These are phyloP conservation scores for Tilapia sparmanii DNA, from an alignment of 2,113 vertebrate species.

Conservation along the genomic window DNA sequence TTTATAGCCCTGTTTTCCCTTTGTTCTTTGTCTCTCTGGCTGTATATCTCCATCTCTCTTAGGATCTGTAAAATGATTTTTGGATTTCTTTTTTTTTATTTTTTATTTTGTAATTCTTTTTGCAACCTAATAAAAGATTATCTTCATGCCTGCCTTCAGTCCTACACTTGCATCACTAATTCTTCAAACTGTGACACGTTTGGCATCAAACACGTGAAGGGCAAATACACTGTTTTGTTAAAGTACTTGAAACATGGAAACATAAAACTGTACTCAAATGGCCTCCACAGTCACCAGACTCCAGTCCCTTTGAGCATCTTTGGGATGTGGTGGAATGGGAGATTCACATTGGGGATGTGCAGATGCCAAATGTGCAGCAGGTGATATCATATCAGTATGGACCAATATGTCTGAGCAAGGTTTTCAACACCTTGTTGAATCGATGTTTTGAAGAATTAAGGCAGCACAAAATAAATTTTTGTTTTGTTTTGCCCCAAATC, in stretches of 20 bases:
- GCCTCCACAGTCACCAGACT: no score
- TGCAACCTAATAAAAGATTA: not conserved
- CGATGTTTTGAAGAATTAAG: no score
- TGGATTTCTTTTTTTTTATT: not conserved
- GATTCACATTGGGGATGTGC: no score
- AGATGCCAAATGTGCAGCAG: no score
- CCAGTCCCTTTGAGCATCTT: no score
- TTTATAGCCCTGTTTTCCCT: not conserved
- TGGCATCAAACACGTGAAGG: not conserved
- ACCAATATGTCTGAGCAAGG: no score
- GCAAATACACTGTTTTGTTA: accelerated
- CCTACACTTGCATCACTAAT: not conserved
- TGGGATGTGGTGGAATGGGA: no score
- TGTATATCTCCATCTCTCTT: not conserved
- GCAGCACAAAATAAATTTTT: no score
- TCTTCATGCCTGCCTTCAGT: not conserved
- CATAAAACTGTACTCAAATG: no score
- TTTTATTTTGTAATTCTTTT: not conserved
- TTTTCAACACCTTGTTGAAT: no score
- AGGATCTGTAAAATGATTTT: not conserved
- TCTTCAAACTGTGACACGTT: accelerated
- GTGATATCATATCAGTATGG: not conserved
- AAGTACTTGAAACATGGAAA: no score
- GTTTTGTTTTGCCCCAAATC: no score
- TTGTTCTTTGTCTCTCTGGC: not conserved